These are phyloP conservation scores for Centrocercus urophasianus DNA, from an alignment of 2,113 vertebrate genomes.

Conservation along the genomic window DNA sequence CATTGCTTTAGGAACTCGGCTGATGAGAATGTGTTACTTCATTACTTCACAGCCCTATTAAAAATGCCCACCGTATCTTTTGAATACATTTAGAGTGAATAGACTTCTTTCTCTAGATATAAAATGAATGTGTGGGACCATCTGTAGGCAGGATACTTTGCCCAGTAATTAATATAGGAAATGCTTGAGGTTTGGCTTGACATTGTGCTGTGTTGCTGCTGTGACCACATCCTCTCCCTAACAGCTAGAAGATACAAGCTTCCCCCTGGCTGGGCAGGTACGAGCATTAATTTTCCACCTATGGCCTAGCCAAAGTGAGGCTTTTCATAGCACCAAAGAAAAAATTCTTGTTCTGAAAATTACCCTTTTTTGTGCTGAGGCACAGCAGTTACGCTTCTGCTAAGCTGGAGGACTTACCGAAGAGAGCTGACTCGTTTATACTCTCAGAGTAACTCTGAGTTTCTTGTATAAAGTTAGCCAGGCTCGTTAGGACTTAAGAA, in stretches of 20 bases:
- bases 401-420: background rate
- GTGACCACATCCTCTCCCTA: background rate
- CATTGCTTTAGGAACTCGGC: background rate
- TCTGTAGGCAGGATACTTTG: background rate
- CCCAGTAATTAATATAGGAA: background rate
- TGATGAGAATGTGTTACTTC: background rate
- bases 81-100: background rate
- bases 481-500: background rate
- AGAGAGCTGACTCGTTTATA: background rate
- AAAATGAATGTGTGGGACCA: background rate
- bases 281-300: background rate
- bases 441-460: background rate
- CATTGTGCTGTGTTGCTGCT: background rate
- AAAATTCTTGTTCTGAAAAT: background rate
- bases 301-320: background rate
- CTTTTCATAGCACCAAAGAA: conserved; percentile 4
- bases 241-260: background rate
- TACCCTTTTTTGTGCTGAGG: background rate
- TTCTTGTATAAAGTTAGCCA: background rate
- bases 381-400: background rate
- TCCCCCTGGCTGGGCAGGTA: background rate
- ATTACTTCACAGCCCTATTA: background rate
- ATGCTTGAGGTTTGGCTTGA: conserved; percentile 27
- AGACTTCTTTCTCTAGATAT: background rate
- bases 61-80: background rate